phyloP scores from a whole-genome alignment of 2,888 invertebrate species.

The Lamellibrachia columna region DNA sequence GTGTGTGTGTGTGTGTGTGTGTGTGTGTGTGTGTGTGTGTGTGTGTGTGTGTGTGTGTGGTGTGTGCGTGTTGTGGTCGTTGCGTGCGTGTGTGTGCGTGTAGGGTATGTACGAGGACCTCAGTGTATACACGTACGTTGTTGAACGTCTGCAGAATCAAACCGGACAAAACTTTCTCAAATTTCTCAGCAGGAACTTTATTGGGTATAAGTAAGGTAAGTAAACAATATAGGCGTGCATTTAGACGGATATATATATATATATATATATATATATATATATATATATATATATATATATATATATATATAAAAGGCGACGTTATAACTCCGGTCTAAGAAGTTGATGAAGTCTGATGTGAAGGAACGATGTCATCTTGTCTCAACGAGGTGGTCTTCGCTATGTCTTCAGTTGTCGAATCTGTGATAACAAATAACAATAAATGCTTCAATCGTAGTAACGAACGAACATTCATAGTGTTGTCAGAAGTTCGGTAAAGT shows the following conservation, averaged over 20 bases:
- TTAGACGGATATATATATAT: not conserved
- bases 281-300: not conserved
- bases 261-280: not conserved
- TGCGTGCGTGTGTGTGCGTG: no score
- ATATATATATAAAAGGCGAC: not conserved
- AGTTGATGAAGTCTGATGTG: not conserved
- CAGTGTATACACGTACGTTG: not conserved
- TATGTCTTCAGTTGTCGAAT: not conserved
- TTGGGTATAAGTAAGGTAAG: not conserved
- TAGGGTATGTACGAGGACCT: not conserved
- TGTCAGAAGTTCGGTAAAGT: not conserved
- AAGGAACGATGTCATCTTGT: not conserved
- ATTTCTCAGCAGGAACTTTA: not conserved
- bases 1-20: not conserved
- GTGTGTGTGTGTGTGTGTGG: not conserved
- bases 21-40: no score
- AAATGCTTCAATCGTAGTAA: not conserved
- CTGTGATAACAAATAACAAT: not conserved
- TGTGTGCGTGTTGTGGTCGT: not conserved
- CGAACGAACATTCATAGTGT: not conserved
- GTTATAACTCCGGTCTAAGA: not conserved
- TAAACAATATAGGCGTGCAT: not conserved
- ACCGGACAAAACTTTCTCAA: not conserved
- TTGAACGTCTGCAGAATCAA: not conserved
- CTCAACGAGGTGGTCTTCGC: constrained; percentile 1